Evolutionary conservation across 92 coral and sea anemone genomes (phyloP), one percentile per base, ranked within the genome.

Genomic region (Metridium senile): DNA sequence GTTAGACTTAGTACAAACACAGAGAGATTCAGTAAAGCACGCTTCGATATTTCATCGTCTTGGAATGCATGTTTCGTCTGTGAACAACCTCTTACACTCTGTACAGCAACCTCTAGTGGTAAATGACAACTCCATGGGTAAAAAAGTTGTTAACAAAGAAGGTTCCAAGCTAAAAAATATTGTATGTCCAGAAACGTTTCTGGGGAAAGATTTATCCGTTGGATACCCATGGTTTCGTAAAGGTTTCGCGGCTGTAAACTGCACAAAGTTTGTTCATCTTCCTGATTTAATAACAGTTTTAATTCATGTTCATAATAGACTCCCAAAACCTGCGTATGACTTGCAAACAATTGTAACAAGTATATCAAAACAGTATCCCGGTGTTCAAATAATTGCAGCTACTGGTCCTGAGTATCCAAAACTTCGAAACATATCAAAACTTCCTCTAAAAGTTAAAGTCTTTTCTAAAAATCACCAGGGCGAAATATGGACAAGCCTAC

Each of bases 181-280:
- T 49, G 90, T 96, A 74, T 96, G 99, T 22, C 99, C 99, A 1
- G 99, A 96, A 52, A 85, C 79, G 31, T 96, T 89, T 68, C 61
- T 89, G 72, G 97, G 99, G 0, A 77, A 86, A 13, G 81, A 70
- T 22, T 82, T 96, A 27, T 86, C 93, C 0, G 89, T 82, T 61
- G 99, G 99, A 0, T 96, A 96, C 51, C 99, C 99, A 3, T 96
- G 79, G 66, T 96, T 96, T 69, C 84, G 99, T 26, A 92, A 74
- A 59, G 99, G 99, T 21, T 96, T 96, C 64, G 76, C 74, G 25
- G 76, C 89, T 34, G 26, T 82, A 28, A 89, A 92, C 71, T 96
- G 99, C 51, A 76, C 96, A 1, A 72, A 88, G 13, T 81, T 47
- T 66, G 70, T 87, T 32, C 97, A 96, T 19, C 62, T 85, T 22